phyloP scores from a whole-genome alignment of 2,113 vertebrate genomes.

The Aythya baeri region DNA sequence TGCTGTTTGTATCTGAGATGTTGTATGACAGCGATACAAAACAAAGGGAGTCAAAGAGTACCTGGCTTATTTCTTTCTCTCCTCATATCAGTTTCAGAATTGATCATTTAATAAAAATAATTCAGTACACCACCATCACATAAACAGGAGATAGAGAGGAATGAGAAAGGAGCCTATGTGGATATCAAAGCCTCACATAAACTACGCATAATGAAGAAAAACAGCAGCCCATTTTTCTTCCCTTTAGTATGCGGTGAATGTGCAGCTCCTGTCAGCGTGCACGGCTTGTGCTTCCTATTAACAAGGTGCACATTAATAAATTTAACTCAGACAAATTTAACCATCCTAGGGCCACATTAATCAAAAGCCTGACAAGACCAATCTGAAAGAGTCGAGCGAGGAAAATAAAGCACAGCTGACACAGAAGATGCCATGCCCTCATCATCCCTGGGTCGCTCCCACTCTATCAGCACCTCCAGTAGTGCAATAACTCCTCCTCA shows the following conservation, averaged over 20 bases:
- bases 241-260: not conserved
- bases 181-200: slow-evolving; percentile 2
- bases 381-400: slow-evolving; percentile 24
- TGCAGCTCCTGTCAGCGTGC: not conserved
- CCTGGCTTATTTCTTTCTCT: not conserved
- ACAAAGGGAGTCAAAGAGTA: not conserved
- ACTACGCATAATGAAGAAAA: slow-evolving; percentile 39
- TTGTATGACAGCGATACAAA: not conserved
- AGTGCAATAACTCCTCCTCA: not conserved
- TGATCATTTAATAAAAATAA: not conserved
- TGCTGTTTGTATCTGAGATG: not conserved
- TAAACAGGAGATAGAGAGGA: not conserved
- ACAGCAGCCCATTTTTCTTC: slow-evolving; percentile 55
- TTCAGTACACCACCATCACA: not conserved
- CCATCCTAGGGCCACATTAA: slow-evolving; percentile 4
- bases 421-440: not conserved
- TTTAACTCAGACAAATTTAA: slow-evolving; percentile 35
- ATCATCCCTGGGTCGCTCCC: not conserved
- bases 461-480: not conserved
- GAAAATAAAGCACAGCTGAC: slow-evolving; percentile 21
- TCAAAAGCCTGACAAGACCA: slow-evolving; percentile 34
- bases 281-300: slow-evolving; percentile 19
- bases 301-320: not conserved
- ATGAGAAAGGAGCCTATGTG: not conserved
- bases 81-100: not conserved